Base-by-base conservation (phyloP, 2,888 invertebrate species). In the Leptopterna dolabrata region DNA sequence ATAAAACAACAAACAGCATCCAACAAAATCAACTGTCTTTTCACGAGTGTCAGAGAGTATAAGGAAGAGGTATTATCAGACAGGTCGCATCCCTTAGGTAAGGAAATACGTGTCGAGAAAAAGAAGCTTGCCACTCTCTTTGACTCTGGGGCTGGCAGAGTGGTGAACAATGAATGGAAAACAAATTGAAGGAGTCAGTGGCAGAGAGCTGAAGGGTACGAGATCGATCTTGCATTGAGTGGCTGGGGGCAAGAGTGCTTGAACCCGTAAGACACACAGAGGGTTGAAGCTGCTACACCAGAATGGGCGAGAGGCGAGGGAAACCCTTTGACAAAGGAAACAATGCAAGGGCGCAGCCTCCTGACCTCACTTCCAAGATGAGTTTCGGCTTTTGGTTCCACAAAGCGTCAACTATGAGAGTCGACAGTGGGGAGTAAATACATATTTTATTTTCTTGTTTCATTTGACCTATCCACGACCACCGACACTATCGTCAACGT, bases 141-240 rank as follows among this genome's bases (percentile, higher is more conserved):
- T n/a, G 51, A 36, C 7, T 4, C 36, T 4, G 36, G 36, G 36
- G 36, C 4, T 7, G 36, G 36, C 36, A 36, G 36, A 36, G 36
- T 36, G 63, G 13, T 24, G 41, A 76, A 76, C 73, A 41, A 73
- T 76, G 73, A 76, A 76, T 76, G 73, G 63, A 76, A 41, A 76
- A 41, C 41, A 76, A 76, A 76, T 76, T 76, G 73, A 76, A 76
- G 41, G 73, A 36, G 73, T 30, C 27, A 13, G 73, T 36, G 30
- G 30, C 11, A 14, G 16, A 76, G 36, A 76, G 73, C 30, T 41
- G 41, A 76, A 19, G 55, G 55, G 16, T 55, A 19, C 2, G 16
- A 19, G 73, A 76, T 76, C 73, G 73, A 76, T 76, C 16, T 36
- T n/a, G 36, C 73, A 36, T 63, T 19, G 63, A 63, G 73, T 41